Evolutionary conservation across 2,797 vertebrate genomes (phyloP), one percentile per base, ranked within the genome.

Genomic region (Allobates femoralis): DNA sequence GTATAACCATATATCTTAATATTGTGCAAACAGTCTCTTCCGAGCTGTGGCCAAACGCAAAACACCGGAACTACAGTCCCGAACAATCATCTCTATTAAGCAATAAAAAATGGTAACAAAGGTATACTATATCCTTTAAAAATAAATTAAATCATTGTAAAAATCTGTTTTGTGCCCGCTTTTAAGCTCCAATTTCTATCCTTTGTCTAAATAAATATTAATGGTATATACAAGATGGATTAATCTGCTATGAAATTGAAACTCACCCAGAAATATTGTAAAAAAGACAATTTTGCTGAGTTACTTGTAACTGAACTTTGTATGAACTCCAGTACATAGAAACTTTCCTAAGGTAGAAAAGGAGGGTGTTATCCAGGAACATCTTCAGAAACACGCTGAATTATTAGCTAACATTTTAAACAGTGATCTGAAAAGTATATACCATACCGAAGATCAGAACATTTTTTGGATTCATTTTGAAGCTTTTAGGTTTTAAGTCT

Each of bases 311-410:
- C 16, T 46, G 71, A 74, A 74, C 71, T 74, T 75, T 75, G 12
- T 51, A 7, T 75, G 73, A 75, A 51, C 41, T 75, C 71, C n/a
- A 75, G 41, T 12, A 55, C 26, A 51, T 30, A 77, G 28, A 77
- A 56, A 32, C 19, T 56, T 77, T 34, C 51, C 19, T 51, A 32
- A 77, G 53, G 30, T 77, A 77, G 32, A 56, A 21, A 56, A 37
- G 30, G 21, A 3, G 51, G 21, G 51, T 78, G 55, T 78, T 34
- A 78, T 78, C 75, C 30, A 34, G 30, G 19, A 78, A 78, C 4
- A 14, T 58, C 12, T 37, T 60, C 21, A 23, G 10, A 30, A 12
- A 32, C 53, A 34, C 26, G 32, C 53, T 15, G 30, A 77, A 77
- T 32, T 58, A 78, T 23, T 78, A 55, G 55, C 32, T 56, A 32